Conservation (phyloP, 2,888 invertebrate genomes). For the Cephus pygmeus region DNA sequence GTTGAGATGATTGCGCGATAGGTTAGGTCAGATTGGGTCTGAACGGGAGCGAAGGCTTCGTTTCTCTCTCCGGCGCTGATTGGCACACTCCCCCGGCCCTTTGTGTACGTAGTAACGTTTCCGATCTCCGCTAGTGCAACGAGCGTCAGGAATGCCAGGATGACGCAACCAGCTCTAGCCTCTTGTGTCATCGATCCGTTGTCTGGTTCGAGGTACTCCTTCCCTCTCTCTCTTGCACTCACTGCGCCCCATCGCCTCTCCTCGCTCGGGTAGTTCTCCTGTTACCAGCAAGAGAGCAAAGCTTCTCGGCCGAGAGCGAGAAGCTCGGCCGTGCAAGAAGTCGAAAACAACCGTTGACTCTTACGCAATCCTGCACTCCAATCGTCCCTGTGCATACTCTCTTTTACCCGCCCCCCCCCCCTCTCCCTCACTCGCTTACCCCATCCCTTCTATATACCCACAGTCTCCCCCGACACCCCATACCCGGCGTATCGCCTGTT, state of each 20-base stretch:
- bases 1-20: background rate
- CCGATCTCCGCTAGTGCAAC: conserved; percentile 8
- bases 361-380: conserved; percentile 41
- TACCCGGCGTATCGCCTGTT: background rate
- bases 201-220: background rate
- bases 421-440: no score
- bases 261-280: background rate
- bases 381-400: background rate
- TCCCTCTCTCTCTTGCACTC: background rate
- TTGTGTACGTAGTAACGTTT: background rate
- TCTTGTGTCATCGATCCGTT: background rate
- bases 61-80: background rate
- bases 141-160: conserved; percentile 48
- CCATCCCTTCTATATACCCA: background rate
- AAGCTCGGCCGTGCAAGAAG: conserved; percentile 15
- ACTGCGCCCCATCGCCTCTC: background rate
- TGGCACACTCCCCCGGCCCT: background rate
- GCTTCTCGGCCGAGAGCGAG: background rate
- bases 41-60: background rate
- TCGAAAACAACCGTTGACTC: conserved; percentile 58
- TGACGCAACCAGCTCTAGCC: conserved; percentile 47
- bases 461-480: background rate
- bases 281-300: background rate
- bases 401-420: background rate
- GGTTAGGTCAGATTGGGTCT: background rate